phyloP scores from a whole-genome alignment of 2,888 invertebrate genomes.

The Lithosia quadra region DNA sequence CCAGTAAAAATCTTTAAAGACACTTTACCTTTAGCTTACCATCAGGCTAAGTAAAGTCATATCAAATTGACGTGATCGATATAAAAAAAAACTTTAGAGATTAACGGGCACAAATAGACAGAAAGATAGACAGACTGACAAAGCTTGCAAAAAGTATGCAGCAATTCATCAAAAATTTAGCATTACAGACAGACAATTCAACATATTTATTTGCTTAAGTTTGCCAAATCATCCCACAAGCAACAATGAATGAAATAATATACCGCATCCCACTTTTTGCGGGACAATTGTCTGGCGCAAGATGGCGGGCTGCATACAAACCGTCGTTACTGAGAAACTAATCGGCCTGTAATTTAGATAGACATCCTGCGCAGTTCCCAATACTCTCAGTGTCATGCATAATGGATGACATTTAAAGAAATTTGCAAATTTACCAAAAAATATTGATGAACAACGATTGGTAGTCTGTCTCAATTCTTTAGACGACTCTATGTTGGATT shows the following conservation, averaged over 20 bases:
- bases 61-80: too few relatives aligned
- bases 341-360: constrained; percentile 80
- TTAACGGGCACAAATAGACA: too few relatives aligned
- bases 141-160: not conserved
- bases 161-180: not conserved
- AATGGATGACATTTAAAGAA: constrained; percentile 56
- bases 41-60: too few relatives aligned
- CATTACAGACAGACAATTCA: not conserved
- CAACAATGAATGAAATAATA: constrained; percentile 48
- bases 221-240: constrained; percentile 31
- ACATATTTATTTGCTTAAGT: not conserved
- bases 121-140: too few relatives aligned
- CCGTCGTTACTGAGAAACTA: constrained; percentile 74
- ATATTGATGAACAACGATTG: not conserved
- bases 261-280: constrained; percentile 55
- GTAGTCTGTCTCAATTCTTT: not conserved
- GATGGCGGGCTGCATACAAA: constrained; percentile 57
- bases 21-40: too few relatives aligned
- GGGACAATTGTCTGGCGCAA: constrained; percentile 43
- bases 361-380: constrained; percentile 68
- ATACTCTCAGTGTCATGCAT: constrained; percentile 61
- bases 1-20: too few relatives aligned
- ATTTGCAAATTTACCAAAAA: constrained; percentile 2
- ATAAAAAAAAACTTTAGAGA: too few relatives aligned
- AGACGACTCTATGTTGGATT: not conserved